Base-by-base conservation (phyloP, 2,113 vertebrate species). In the Odocoileus hemionus region DNA sequence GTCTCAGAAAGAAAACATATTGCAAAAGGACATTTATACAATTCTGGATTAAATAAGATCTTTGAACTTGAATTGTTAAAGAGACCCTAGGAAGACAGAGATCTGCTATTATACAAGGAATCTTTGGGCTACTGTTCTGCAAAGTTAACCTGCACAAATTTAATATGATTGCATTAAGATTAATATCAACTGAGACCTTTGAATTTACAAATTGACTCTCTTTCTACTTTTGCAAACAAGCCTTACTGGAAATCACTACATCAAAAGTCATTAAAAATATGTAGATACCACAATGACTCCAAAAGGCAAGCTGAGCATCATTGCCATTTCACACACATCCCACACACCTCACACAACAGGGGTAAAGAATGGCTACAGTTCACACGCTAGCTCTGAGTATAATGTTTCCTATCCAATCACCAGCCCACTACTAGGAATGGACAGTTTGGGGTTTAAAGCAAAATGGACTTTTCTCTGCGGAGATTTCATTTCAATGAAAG, bases 11-110 rank as follows among this genome's bases (percentile, higher is more conserved):
- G 50, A 47, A 45, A 93, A 23, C 25, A 84, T 50, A 74, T 80
- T 93, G 25, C 52, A 74, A 91, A 95, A 94, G 28, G 82, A 88
- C 28, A 88, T 78, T 89, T 94, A 83, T 0, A 54, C 26, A 80
- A 28, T 23, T 70, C 92, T n/a, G 47, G n/a, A 52, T 91, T 79
- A 96, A 91, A 85, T 95, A 86, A 97, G 70, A 67, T 54, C 26
- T 94, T 95, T 94, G 50, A 91, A 76, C 57, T 84, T 85, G 57
- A 84, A 54, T 67, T 96, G 36, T 47, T 55, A 43, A 85, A 36
- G 47, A 78, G 21, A 83, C 11, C 30, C 43, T 54, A 58, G 39
- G 52, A 90, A 95, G 85, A 55, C 2, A 57, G 61, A 67, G 90
- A 86, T 89, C 17, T 64, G 10, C 33, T 80, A 6, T 45, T 61